These are phyloP conservation scores for Ahaetulla prasina DNA, from an alignment of 2,113 vertebrate genomes.

Conservation along the genomic window DNA sequence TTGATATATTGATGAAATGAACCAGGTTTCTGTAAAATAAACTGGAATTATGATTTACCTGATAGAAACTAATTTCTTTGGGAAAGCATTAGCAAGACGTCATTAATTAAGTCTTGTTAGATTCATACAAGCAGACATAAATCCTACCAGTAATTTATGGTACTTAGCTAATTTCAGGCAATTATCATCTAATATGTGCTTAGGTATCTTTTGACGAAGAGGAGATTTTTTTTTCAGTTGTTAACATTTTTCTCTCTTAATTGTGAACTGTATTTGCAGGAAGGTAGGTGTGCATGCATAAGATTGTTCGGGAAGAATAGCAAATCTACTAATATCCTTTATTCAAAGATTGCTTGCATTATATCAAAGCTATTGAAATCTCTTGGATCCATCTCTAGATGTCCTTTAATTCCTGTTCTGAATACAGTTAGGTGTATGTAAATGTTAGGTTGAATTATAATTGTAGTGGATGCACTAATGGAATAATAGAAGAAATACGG, in stretches of 20 bases:
- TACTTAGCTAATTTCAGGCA: constrained; percentile 76
- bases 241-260: constrained; percentile 69
- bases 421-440: not conserved
- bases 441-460: not conserved
- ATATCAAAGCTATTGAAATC: not conserved
- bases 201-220: constrained; percentile 76
- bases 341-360: not conserved
- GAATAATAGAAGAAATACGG: not conserved
- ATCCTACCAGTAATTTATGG: constrained; percentile 78
- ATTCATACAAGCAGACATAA: constrained; percentile 72
- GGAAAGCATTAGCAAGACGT: constrained; percentile 72
- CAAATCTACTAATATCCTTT: too few relatives aligned
- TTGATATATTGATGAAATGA: constrained; percentile 66
- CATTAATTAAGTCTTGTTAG: constrained; percentile 81
- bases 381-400: not conserved
- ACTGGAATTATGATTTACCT: constrained; percentile 72
- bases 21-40: constrained; percentile 68
- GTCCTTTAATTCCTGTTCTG: not conserved
- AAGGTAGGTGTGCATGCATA: constrained; percentile 32
- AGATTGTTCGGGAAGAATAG: constrained; percentile 2
- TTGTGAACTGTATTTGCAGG: constrained; percentile 64
- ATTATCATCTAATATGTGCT: constrained; percentile 76
- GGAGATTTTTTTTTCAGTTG: constrained; percentile 69
- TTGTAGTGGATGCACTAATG: not conserved
- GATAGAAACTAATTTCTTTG: constrained; percentile 74